A percentile compares a stretch with the other conserved stretches of the same genome.
Evolutionary conservation across 2,113 vertebrate species (phyloP).

Genomic region (Oncorhynchus masou): DNA sequence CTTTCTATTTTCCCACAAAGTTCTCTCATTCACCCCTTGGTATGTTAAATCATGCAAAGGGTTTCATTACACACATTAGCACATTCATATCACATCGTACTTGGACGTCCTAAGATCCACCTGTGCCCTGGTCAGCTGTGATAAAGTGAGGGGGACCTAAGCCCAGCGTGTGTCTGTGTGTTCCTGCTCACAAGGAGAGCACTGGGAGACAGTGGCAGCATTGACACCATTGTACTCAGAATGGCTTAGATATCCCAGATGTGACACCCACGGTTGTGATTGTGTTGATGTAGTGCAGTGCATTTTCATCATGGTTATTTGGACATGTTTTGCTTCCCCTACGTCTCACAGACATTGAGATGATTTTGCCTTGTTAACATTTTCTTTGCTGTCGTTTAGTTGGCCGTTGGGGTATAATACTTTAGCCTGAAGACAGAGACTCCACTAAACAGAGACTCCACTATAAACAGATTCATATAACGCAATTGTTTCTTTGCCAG

Average conservation of each 20-base stretch:
- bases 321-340: neutral
- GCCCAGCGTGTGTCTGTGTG: constrained; percentile 8
- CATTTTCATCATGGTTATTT: neutral
- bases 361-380: neutral
- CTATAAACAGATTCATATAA: constrained; percentile 18
- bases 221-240: no score
- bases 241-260: no score
- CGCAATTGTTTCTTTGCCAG: constrained; percentile 1
- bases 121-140: neutral
- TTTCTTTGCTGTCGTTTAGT: neutral
- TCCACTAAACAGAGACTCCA: no score
- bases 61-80: no score
- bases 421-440: neutral
- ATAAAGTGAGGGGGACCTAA: neutral
- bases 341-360: neutral
- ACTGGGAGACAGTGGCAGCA: constrained; percentile 11
- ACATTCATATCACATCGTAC: neutral
- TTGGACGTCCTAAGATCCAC: neutral
- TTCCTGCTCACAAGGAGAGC: neutral
- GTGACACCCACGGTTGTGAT: neutral
- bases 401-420: neutral
- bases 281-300: neutral
- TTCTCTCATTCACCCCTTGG: neutral
- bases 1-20: neutral
- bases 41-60: neutral